Evolutionary conservation across 2,797 vertebrate species (phyloP), one percentile per base, ranked within the genome.

Genomic region (Pipistrellus nathusii): DNA sequence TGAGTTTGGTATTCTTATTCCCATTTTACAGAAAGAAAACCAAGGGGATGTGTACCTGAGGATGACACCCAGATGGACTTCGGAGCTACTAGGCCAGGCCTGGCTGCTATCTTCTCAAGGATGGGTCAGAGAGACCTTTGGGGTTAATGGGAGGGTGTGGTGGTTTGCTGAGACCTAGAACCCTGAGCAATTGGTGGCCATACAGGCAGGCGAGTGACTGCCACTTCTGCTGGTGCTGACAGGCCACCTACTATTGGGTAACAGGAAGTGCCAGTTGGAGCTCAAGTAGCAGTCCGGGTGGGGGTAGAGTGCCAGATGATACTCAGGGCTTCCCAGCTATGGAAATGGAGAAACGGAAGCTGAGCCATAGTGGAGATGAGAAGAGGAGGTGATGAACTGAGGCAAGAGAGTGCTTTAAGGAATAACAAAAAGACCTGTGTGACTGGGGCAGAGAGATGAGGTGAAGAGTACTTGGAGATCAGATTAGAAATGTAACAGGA

Each of bases 181-280:
- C 32, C 13, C 86, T 96, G 82, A 94, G 68, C 11, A 57, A 0
- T 27, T 72, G 11, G 11, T 68, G 51, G 66, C 1, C 8, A 32
- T 27, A 51, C 44, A 91, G 23, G n/a, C 21, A 46, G 23, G 80
- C 0, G 0, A 72, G 44, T 68, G 77, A 72, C 72, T 90, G 82
- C n/a, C 62, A 38, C 72, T 93, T 80, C 72, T 0, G 6, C n/a
- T 59, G 2, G 25, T 64, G 82, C 96, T 88, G 7, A 83, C 32
- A 15, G 0, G 30, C 96, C 92, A 84, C 90, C 35, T 72, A 44
- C n/a, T 48, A n/a, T 57, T 97, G 93, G 96, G 94, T 81, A 97
- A 98, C 38, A 55, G 94, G 96, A 96, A 96, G n/a, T 96, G 95
- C 92, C 90, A 88, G 96, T 95, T 98, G 83, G 4, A 0, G 32